Base-by-base conservation (phyloP, 2,888 invertebrate genomes). In the Hydropsyche betteni region DNA sequence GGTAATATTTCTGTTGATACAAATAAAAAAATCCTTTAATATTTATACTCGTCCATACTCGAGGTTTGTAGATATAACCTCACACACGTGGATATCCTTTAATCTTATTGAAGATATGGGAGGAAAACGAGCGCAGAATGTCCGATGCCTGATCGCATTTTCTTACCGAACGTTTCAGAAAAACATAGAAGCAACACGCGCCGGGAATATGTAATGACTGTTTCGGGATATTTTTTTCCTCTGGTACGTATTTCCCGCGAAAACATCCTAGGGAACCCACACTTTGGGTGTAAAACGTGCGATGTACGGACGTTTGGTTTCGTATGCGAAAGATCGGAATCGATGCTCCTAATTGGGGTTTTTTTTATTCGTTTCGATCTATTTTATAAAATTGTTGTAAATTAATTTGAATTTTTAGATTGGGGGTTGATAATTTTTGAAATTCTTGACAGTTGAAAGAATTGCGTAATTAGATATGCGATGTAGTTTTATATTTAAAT, bases 31-130 rank as follows among this genome's bases (percentile, higher is more conserved):
- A 64, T 36, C 64, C 44, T 34, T 36, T 33, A 24, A 64, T 33
- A 61, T 33, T 33, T 61, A 61, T 61, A 33, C 12, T 16, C 33
- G 24, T 16, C 24, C 58, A 24, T 58, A 58, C 24, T 24, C 24
- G 24, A 24, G 24, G 24, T 24, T 24, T 24, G 34, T 64, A 64
- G 3, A 36, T n/a, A 34, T 61, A 12, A 6, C 4, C 36, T 33
- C 36, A 64, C 64, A 12, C 64, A 64, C 53, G 52, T 71, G 71
- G 75, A 75, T 75, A 71, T 75, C 71, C 70, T 75, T 75, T 75
- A 75, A 75, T 75, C 75, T 75, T 75, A 71, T 75, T 75, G 75
- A 71, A 75, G 75, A 75, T 71, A 75, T 71, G 64, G 72, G 72
- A 75, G 58, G 68, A 34, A 72, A 71, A 71, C 75, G 75, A 75